Evolutionary conservation across 2,888 invertebrate species (phyloP).

Genomic region (Eupithecia vulgata): DNA sequence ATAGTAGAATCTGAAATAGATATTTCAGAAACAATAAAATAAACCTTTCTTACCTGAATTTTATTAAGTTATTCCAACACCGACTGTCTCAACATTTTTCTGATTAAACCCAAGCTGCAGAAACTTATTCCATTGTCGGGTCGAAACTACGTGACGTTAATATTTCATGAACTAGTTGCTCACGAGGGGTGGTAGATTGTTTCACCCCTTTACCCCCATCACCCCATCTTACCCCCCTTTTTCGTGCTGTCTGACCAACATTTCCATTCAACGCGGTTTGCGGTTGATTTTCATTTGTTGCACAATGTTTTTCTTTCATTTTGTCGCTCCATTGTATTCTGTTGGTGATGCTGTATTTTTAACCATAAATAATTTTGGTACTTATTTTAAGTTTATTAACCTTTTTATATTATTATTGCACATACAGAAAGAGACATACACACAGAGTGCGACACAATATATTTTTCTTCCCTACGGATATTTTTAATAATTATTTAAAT

Average conservation of each 20-base stretch:
- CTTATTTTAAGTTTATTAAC: no score
- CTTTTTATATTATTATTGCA: no score
- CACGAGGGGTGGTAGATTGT: conserved; percentile 20
- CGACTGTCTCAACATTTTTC: conserved; percentile 4
- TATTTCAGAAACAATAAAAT: not conserved
- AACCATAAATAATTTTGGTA: not conserved
- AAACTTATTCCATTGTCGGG: conserved; percentile 12
- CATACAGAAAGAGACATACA: no score
- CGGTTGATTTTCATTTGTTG: conserved; percentile 34
- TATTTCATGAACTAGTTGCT: conserved; percentile 34
- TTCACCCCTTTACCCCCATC: conserved; percentile 1
- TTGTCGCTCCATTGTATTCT: not conserved
- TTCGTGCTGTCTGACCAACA: conserved; percentile 28
- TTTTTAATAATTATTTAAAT: no score
- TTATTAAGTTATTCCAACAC: not conserved
- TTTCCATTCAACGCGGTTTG: conserved; percentile 31
- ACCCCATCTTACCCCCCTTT: conserved; percentile 12
- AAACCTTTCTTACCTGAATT: not conserved
- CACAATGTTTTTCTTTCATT: conserved; percentile 17
- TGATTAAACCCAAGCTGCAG: conserved; percentile 14
- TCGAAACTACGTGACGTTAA: conserved; percentile 24
- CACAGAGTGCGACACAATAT: no score
- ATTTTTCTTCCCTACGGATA: no score
- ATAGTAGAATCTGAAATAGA: no score
- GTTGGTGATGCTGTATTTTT: conserved; percentile 2